A percentile compares a stretch with the other conserved stretches of the same genome.
Conservation (phyloP, 2,888 invertebrate genomes). For the Plebejus melissa region DNA sequence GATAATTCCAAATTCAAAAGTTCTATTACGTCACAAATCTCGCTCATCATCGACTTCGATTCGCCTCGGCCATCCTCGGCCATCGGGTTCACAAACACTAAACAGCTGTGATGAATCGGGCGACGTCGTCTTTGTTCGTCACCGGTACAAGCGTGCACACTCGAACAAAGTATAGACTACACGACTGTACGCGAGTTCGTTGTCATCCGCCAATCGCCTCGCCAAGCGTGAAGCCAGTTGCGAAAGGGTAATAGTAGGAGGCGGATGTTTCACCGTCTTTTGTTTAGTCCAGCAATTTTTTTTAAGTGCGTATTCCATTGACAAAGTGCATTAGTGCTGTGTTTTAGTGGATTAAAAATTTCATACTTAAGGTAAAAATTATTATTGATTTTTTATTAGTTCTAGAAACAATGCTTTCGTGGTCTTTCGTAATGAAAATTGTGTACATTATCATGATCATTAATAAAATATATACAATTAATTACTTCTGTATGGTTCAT, state of each 20-base stretch:
- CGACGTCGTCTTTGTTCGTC: slow-evolving; percentile 60
- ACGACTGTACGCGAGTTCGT: slow-evolving; percentile 26
- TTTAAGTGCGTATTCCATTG: slow-evolving; percentile 14
- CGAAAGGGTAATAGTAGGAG: slow-evolving; percentile 14
- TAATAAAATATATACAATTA: neutral
- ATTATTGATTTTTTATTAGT: neutral
- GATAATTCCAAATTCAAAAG: slow-evolving; percentile 20
- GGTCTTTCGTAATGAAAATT: neutral
- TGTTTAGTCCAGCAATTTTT: slow-evolving; percentile 3
- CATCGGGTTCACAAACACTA: slow-evolving; percentile 64
- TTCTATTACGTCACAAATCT: slow-evolving; percentile 49
- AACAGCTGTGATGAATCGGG: slow-evolving; percentile 69
- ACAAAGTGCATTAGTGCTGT: slow-evolving; percentile 3
- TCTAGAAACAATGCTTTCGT: neutral
- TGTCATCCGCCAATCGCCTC: slow-evolving; percentile 23
- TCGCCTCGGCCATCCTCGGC: slow-evolving; percentile 42
- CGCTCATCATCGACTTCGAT: slow-evolving; percentile 65
- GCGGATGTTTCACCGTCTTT: slow-evolving; percentile 9
- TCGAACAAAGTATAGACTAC: slow-evolving; percentile 38
- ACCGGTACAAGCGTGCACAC: slow-evolving; percentile 38
- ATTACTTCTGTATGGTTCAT: neutral
- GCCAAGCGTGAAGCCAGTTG: slow-evolving; percentile 26
- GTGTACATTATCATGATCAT: neutral
- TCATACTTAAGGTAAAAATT: neutral
- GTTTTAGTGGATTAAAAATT: slow-evolving; percentile 16